Evolutionary conservation across 2,797 vertebrate genomes (phyloP).

Genomic region (Sebastes steindachneri): DNA sequence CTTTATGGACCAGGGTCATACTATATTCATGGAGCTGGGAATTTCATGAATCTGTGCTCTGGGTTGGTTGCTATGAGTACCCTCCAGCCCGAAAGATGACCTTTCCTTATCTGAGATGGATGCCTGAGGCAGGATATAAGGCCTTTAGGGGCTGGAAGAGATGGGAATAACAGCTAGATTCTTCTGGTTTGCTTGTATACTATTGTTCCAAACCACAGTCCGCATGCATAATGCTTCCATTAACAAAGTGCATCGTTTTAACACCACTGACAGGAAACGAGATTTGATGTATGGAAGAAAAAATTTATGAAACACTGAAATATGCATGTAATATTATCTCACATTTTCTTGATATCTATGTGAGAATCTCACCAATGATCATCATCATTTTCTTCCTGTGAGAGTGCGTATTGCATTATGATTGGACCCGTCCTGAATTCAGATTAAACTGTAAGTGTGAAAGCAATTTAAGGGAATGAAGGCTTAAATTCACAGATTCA

Average conservation of each 20-base stretch:
- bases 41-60: conserved; percentile 14
- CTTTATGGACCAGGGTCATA: not conserved
- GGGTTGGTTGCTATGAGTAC: conserved; percentile 15
- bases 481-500: not conserved
- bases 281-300: not conserved
- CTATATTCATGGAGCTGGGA: not conserved
- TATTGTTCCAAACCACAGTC: not conserved
- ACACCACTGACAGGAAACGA: not conserved
- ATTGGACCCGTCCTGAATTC: not conserved
- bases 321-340: not conserved
- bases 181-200: not conserved
- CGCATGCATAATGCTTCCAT: not conserved
- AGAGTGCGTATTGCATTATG: not conserved
- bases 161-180: not conserved
- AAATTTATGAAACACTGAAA: not conserved
- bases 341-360: not conserved
- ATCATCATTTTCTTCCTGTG: not conserved
- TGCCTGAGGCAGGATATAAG: not conserved
- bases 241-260: not conserved
- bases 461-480: not conserved
- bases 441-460: not conserved
- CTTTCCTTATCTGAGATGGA: conserved; percentile 15
- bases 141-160: not conserved
- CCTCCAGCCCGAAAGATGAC: conserved; percentile 19
- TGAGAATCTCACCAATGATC: not conserved